Conservation (phyloP, 1,140 invertebrate species). For the Lethrus apterus region DNA sequence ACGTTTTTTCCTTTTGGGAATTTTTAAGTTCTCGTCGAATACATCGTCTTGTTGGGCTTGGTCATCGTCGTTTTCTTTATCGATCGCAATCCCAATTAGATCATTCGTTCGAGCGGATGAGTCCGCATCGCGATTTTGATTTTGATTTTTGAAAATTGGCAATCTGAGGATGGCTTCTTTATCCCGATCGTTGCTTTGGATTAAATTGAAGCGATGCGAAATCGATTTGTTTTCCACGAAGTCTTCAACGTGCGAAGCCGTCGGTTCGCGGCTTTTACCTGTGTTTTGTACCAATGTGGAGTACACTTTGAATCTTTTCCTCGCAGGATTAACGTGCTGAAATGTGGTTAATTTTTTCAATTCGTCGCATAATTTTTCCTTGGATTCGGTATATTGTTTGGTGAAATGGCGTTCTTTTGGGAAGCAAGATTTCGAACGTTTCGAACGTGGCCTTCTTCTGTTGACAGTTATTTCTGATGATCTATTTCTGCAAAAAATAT, state of each 20-base stretch:
- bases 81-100: too few relatives aligned
- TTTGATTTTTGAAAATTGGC: slow-evolving; percentile 5
- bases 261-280: too few relatives aligned
- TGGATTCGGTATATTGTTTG: neutral
- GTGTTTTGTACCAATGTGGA: neutral
- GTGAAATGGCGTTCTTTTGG: neutral
- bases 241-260: too few relatives aligned
- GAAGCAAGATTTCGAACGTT: neutral
- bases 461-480: neutral
- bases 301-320: slow-evolving; percentile 1
- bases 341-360: neutral
- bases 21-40: neutral
- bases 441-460: neutral
- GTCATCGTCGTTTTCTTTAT: too few relatives aligned
- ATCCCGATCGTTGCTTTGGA: neutral
- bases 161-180: slow-evolving; percentile 9
- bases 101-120: too few relatives aligned
- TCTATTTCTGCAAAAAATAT: neutral
- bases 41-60: neutral
- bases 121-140: too few relatives aligned
- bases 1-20: neutral
- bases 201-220: too few relatives aligned
- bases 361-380: slow-evolving; percentile 4
- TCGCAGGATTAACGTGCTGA: neutral
- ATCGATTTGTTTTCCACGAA: too few relatives aligned